Evolutionary conservation across 1,140 invertebrate species (phyloP).

Genomic region (Bombus terrestris): DNA sequence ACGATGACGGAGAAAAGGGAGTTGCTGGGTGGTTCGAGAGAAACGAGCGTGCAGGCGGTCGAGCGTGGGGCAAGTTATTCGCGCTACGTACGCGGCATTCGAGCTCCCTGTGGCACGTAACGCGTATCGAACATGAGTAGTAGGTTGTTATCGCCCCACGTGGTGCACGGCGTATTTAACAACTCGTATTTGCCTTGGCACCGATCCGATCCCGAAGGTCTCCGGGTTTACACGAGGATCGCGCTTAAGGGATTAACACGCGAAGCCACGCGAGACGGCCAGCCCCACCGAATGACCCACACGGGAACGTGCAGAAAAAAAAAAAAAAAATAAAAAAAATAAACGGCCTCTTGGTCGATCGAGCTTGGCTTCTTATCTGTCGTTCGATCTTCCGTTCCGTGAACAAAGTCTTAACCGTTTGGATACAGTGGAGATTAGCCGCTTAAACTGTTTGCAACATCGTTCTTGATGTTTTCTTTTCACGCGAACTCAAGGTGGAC

Average conservation of each 20-base stretch:
- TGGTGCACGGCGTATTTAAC: slow-evolving; percentile 62
- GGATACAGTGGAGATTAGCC: background rate
- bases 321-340: background rate
- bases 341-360: slow-evolving; percentile 19
- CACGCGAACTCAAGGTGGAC: background rate
- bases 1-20: background rate
- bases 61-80: slow-evolving; percentile 46
- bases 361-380: slow-evolving; percentile 32
- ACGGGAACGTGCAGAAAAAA: slow-evolving; percentile 5
- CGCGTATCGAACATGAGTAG: slow-evolving; percentile 64
- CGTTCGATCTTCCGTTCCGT: slow-evolving; percentile 52
- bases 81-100: slow-evolving; percentile 39
- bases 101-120: slow-evolving; percentile 45
- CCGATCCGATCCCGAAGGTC: slow-evolving; percentile 64
- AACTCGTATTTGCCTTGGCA: slow-evolving; percentile 69
- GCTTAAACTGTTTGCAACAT: slow-evolving; percentile 2
- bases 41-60: slow-evolving; percentile 11
- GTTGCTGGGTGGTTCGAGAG: slow-evolving; percentile 23
- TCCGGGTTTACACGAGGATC: slow-evolving; percentile 62
- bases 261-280: slow-evolving; percentile 55
- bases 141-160: slow-evolving; percentile 62
- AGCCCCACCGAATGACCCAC: slow-evolving; percentile 30
- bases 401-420: slow-evolving; percentile 13
- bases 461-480: background rate
- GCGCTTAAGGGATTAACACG: slow-evolving; percentile 65